A percentile compares a stretch with the other conserved stretches of the same genome.
phyloP scores from a whole-genome alignment of 2,113 vertebrate species.

The Aplodontia rufa region DNA sequence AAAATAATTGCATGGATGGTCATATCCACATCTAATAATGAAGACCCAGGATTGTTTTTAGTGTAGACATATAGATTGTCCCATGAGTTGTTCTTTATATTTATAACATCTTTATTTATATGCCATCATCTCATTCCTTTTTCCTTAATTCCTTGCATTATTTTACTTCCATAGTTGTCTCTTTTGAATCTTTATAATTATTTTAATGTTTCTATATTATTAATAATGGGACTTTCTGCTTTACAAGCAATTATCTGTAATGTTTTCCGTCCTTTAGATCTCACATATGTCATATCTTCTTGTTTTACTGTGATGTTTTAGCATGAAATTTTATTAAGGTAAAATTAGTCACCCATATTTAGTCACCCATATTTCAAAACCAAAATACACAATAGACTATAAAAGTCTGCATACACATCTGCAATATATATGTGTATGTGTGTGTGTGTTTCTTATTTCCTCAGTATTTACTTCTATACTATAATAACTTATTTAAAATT shows the following conservation, averaged over 20 bases:
- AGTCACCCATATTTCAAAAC: neutral
- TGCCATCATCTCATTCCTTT: neutral
- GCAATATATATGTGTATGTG: neutral
- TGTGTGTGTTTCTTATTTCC: neutral
- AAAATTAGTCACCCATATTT: neutral
- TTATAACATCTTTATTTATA: neutral
- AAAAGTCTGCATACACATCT: neutral
- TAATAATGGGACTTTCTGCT: neutral
- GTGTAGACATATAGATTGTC: neutral
- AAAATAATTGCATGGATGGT: neutral
- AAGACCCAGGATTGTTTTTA: neutral
- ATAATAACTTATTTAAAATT: constrained; percentile 9
- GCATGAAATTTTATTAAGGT: neutral
- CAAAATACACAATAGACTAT: neutral
- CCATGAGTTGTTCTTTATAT: neutral
- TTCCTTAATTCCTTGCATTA: neutral
- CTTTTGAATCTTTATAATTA: neutral
- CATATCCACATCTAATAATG: neutral
- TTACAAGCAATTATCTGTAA: neutral
- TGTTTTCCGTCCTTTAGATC: neutral
- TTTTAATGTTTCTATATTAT: neutral
- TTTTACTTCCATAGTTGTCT: neutral
- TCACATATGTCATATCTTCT: neutral
- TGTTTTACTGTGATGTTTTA: neutral
- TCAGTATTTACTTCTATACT: neutral